Percentiles rank a stretch among this genome's conserved stretches.
Conservation (phyloP, 1,140 invertebrate genomes). For the Ceratitis capitata region DNA sequence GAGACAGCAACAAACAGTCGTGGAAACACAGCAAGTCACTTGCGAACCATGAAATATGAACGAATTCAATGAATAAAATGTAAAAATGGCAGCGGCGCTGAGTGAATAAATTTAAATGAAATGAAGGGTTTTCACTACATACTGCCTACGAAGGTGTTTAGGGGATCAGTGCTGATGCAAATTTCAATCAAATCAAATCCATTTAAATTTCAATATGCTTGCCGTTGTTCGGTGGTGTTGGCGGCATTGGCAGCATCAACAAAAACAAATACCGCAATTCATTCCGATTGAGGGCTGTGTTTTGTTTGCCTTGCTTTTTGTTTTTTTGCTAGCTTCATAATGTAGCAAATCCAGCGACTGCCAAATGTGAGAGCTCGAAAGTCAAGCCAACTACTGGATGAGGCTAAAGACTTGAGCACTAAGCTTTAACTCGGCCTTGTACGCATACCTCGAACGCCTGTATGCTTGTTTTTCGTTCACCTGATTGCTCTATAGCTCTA, state of each 20-base stretch:
- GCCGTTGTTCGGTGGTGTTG: neutral
- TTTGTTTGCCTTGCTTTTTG: neutral
- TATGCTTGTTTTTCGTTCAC: too few relatives aligned
- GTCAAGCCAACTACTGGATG: neutral
- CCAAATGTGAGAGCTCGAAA: neutral
- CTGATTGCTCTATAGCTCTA: neutral
- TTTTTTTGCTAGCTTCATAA: neutral
- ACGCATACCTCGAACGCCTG: too few relatives aligned
- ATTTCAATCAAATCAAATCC: conserved; percentile 26
- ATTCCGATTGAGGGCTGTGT: neutral
- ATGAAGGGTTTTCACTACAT: neutral
- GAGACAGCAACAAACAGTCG: neutral
- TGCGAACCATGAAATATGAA: neutral
- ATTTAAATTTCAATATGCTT: neutral
- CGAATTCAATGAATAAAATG: neutral
- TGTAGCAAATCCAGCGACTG: too few relatives aligned
- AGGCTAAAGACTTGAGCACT: neutral
- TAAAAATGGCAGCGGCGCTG: neutral
- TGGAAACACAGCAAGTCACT: neutral
- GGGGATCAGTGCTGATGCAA: neutral
- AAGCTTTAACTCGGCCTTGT: neutral
- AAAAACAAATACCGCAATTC: neutral
- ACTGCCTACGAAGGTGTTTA: too few relatives aligned
- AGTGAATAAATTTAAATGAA: neutral
- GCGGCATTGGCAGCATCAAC: too few relatives aligned